Conservation (phyloP, 1,140 invertebrate genomes). For the Bradynema listronoti region DNA sequence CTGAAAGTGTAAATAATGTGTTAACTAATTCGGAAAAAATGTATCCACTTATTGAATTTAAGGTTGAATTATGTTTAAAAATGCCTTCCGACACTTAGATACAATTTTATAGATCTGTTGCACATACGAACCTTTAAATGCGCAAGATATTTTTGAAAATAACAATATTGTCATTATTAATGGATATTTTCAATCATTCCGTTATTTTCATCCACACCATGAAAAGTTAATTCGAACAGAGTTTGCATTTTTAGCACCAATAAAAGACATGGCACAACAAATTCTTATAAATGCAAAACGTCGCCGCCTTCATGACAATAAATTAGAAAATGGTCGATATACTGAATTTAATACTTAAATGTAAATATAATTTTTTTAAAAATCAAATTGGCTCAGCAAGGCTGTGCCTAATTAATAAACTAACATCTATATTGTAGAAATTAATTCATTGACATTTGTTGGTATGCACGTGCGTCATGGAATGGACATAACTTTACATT, state of each 20-base stretch:
- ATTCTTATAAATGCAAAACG: no score
- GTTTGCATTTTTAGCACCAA: conserved; percentile 20
- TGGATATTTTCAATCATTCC: conserved; percentile 38
- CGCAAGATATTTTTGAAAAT: no score
- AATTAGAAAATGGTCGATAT: no score
- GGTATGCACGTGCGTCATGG: conserved; percentile 39
- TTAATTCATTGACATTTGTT: conserved; percentile 2
- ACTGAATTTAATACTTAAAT: no score
- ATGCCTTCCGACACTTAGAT: no score
- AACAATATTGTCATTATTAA: conserved; percentile 24
- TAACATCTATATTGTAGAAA: no score
- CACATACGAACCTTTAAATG: background rate
- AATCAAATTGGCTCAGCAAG: no score
- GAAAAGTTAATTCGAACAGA: conserved; percentile 4
- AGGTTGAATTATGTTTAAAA: no score
- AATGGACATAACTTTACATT: conserved; percentile 31
- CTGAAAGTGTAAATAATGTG: background rate
- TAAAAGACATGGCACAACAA: no score
- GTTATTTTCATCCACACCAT: conserved; percentile 26
- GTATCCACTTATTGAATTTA: background rate
- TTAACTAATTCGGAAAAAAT: background rate
- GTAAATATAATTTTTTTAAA: no score
- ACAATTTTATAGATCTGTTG: conserved; percentile 9
- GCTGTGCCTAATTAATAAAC: no score
- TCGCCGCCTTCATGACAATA: no score